These are phyloP conservation scores for Saguinus midas DNA, from an alignment of 2,113 vertebrate genomes.

Conservation along the genomic window DNA sequence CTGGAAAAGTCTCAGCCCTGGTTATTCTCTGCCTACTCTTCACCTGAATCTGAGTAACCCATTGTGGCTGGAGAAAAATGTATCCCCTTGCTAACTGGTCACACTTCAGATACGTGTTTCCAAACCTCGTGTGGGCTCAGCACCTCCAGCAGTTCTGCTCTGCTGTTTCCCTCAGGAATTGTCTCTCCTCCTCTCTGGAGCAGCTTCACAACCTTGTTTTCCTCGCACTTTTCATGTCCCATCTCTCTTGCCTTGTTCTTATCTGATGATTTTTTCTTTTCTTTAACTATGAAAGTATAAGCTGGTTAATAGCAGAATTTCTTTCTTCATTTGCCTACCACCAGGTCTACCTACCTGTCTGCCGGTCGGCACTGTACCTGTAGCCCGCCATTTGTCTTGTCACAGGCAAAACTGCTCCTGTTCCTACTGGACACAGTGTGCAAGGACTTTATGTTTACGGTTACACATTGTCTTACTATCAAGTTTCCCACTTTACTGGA, in stretches of 20 bases:
- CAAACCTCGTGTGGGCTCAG: fast-evolving
- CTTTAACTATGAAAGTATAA: neutral
- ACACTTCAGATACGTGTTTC: neutral
- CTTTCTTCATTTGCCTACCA: neutral
- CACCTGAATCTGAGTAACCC: neutral
- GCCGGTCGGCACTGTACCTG: neutral
- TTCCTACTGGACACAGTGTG: neutral
- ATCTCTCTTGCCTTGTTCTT: neutral
- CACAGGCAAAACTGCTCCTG: neutral
- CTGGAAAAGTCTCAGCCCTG: neutral
- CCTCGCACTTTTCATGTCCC: neutral
- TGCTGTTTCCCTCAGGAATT: neutral
- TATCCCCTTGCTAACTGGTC: neutral
- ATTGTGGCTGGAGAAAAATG: neutral
- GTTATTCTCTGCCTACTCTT: neutral
- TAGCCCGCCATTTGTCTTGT: neutral
- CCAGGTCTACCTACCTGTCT: neutral
- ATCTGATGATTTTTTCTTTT: neutral
- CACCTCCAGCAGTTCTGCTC: neutral
- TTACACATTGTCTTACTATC: neutral
- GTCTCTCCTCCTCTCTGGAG: neutral
- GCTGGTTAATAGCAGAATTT: neutral
- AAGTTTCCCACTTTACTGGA: neutral
- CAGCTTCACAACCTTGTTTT: neutral
- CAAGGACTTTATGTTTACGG: neutral